Conservation (phyloP, 1,140 invertebrate species). For the Carposina sasakii region DNA sequence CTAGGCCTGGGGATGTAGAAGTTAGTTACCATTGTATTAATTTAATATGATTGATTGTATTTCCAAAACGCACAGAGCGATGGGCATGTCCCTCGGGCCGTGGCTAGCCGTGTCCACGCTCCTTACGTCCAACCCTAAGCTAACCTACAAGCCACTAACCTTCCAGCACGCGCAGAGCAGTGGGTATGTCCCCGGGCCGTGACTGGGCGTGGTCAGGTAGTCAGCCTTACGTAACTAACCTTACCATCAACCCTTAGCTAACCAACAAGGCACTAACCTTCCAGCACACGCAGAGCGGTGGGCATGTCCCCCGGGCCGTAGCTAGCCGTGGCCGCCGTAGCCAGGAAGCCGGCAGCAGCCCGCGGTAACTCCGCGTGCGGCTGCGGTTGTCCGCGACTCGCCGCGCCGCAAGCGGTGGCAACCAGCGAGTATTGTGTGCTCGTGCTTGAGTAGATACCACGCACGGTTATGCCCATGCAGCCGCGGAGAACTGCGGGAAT, state of each 20-base stretch:
- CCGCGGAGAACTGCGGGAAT: slow-evolving; percentile 43
- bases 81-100: too few relatives aligned
- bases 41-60: too few relatives aligned
- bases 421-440: slow-evolving; percentile 77
- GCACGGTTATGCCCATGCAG: slow-evolving; percentile 60
- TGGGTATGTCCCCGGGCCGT: neutral
- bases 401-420: slow-evolving; percentile 80
- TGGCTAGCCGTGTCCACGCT: too few relatives aligned
- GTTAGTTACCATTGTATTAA: too few relatives aligned
- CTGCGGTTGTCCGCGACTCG: slow-evolving; percentile 77
- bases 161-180: slow-evolving; percentile 28
- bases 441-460: slow-evolving; percentile 65
- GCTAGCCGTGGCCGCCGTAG: slow-evolving; percentile 76
- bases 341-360: slow-evolving; percentile 78
- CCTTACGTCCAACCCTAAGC: too few relatives aligned
- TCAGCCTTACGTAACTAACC: too few relatives aligned
- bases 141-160: too few relatives aligned
- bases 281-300: slow-evolving; percentile 32
- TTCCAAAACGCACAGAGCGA: too few relatives aligned
- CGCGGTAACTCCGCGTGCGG: slow-evolving; percentile 86
- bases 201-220: too few relatives aligned
- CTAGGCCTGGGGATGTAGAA: neutral
- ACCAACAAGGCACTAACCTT: too few relatives aligned
- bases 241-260: too few relatives aligned
- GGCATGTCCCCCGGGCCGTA: slow-evolving; percentile 39